Evolutionary conservation across 2,113 vertebrate species (phyloP), one percentile per base, ranked within the genome.

Genomic region (Aythya baeri): DNA sequence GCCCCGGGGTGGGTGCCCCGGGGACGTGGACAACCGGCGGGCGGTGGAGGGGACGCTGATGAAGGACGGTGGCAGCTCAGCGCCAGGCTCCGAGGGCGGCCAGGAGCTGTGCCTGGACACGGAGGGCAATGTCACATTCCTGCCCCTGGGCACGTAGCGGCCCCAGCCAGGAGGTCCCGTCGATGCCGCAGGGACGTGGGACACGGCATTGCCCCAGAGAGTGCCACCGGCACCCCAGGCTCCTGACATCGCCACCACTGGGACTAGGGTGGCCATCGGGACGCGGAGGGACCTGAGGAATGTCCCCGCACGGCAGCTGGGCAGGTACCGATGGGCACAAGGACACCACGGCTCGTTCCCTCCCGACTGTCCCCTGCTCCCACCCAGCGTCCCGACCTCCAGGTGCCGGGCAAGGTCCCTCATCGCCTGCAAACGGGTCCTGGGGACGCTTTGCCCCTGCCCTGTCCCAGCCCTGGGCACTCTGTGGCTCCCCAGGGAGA

Each of bases 61-160:
- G 0, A 77, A 72, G 83, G 89, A 46, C 1, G 4, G 87, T 0
- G 83, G 67, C 1, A 3, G 31, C 63, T 44, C 75, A 0, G 46
- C 16, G 29, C 58, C 17, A 0, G 84, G 55, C 17, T 46, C 77
- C 0, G 50, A 83, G 44, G 87, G 46, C 52, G 91, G 55, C 80
- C 65, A 57, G 20, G 83, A 95, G 66, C 83, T 93, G 65, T 93
- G 90, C 50, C 32, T 94, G 81, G 97, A 97, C 89, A 58, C 31
- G 0, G 96, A 98, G 93, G 97, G 92, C 52, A 96, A 94, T 0
- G 58, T 94, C 77, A 92, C 93, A n/a, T 95, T 96, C 70, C 50
- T 95, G 78, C 80, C 97, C 65, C 82, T 96, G 59, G 96, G 93
- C 81, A 97, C 96, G 66, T 98, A 97, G 89, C 3, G 0, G 17